These are phyloP conservation scores for Agrenia bidenticulata DNA, from an alignment of 2,888 invertebrate species.

Conservation along the genomic window DNA sequence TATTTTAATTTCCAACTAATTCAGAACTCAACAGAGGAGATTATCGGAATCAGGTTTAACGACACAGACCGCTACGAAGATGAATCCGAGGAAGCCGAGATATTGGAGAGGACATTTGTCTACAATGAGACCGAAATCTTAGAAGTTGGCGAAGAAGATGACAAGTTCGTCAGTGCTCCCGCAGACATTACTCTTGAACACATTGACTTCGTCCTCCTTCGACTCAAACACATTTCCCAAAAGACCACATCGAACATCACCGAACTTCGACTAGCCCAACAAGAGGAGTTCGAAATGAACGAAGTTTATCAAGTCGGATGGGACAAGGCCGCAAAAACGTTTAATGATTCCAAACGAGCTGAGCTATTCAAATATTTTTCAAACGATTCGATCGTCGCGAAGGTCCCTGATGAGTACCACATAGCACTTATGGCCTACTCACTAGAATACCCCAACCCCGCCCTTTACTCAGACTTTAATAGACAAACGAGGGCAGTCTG, in stretches of 20 bases:
- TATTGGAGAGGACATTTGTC: not conserved
- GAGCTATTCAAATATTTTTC: slow-evolving; percentile 21
- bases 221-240: slow-evolving; percentile 25
- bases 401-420: slow-evolving; percentile 33
- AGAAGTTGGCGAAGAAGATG: not conserved
- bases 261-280: slow-evolving; percentile 22
- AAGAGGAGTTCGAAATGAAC: slow-evolving; percentile 30
- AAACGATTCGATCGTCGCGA: slow-evolving; percentile 20
- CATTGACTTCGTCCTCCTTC: slow-evolving; percentile 29
- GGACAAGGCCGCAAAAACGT: slow-evolving; percentile 11
- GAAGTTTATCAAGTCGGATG: slow-evolving; percentile 18
- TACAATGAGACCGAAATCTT: not conserved
- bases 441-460: not conserved
- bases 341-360: slow-evolving; percentile 14
- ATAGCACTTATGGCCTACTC: slow-evolving; percentile 34
- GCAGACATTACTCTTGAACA: slow-evolving; percentile 26
- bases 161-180: slow-evolving; percentile 23
- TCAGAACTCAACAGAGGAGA: no score
- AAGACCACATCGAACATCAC: slow-evolving; percentile 24
- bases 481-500: slow-evolving; percentile 29
- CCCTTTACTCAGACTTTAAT: slow-evolving; percentile 28
- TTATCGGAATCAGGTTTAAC: no score
- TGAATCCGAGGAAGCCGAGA: not conserved
- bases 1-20: no score
- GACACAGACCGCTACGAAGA: not conserved